Evolutionary conservation across 2,888 invertebrate species (phyloP), one percentile per base, ranked within the genome.

Genomic region (Pinctada fucata): DNA sequence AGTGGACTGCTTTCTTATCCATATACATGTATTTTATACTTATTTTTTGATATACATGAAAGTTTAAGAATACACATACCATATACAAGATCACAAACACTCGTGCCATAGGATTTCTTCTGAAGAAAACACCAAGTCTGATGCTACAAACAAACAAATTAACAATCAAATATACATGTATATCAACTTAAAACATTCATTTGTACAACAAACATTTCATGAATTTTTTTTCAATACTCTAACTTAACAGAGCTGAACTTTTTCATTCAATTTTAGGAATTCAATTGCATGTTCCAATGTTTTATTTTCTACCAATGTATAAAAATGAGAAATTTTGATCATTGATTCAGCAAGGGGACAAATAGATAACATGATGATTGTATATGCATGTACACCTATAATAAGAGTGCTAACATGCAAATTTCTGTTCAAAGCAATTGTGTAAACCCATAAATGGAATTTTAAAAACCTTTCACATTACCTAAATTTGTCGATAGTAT

Each of bases 31-130:
- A 58, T 13, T 13, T 58, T 58, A 6, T 10, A 58, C 6, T 58
- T 58, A 58, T 10, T 10, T 10, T 10, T 58, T 10, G 13, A 58
- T 58, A 10, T 10, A 10, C 6, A 58, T 58, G 13, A 58, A 58
- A 13, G 58, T 58, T 13, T 10, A 58, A 58, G 6, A 13, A 10
- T 10, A 66, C 75, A 86, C 91, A 88, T 88, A 93, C 96, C 94
- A 97, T 96, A 91, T 97, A 97, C 87, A 95, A 93, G 81, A 97
- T 94, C n/a, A 97, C 95, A 91, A 96, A 95, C 79, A 97, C 95
- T 87, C 97, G 94, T 79, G 97, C 95, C 69, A 96, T 92, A 0
- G 97, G 97, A 93, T 97, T 96, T 79, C 97, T 94, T 79, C 96
- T 94, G 71, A 97, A 93, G 92, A 97, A 96, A 31, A 96, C 94